phyloP scores from a whole-genome alignment of 2,797 vertebrate species.

The Mionectes olivaceus region DNA sequence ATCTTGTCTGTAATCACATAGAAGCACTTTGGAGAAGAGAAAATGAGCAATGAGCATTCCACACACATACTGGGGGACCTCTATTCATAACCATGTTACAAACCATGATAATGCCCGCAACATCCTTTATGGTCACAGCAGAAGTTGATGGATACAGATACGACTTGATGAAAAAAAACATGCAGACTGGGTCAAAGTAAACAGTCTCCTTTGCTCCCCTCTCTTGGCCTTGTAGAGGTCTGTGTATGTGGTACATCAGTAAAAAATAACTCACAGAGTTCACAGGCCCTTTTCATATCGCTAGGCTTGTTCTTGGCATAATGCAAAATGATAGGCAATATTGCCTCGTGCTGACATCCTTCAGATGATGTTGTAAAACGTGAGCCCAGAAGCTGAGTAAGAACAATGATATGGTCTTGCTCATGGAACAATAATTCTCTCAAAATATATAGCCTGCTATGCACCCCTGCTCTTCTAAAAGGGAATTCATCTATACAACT shows the following conservation, averaged over 20 bases:
- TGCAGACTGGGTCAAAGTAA: not conserved
- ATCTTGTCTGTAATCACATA: not conserved
- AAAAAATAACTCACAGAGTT: not conserved
- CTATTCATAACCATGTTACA: not conserved
- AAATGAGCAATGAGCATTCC: not conserved
- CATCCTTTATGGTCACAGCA: not conserved
- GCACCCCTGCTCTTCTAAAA: not conserved
- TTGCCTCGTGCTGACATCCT: not conserved
- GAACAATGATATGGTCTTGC: not conserved
- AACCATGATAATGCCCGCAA: not conserved
- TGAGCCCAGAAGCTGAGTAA: not conserved
- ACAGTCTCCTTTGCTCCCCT: not conserved
- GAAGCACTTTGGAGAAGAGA: not conserved
- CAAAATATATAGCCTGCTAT: not conserved
- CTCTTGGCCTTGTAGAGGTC: not conserved
- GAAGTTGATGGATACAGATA: not conserved
- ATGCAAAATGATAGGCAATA: not conserved
- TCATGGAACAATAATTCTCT: not conserved
- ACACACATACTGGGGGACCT: not conserved
- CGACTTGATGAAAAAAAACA: not conserved
- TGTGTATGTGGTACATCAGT: too few relatives aligned
- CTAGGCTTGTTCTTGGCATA: not conserved
- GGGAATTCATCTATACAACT: not conserved
- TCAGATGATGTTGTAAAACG: not conserved
- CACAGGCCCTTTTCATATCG: not conserved